A percentile compares a stretch with the other conserved stretches of the same genome.
These are phyloP conservation scores for Lasioglossum malachurum DNA, from an alignment of 2,888 invertebrate species.

Conservation along the genomic window DNA sequence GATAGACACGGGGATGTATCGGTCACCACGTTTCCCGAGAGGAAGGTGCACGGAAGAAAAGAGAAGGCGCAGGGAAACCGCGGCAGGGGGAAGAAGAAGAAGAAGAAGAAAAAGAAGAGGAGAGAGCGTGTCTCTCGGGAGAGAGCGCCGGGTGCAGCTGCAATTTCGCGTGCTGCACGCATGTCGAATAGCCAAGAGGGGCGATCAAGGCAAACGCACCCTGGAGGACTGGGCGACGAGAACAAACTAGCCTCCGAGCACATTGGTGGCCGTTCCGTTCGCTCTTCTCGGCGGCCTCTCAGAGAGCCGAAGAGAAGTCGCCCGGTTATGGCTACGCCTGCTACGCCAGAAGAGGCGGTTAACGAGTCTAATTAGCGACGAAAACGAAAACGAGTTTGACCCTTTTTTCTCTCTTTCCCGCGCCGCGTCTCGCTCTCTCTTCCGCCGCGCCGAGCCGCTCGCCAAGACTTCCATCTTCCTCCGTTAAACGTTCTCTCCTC, in stretches of 20 bases:
- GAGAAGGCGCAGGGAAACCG: background rate
- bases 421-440: conserved; percentile 29
- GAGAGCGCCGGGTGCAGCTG: conserved; percentile 58
- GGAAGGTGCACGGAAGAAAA: background rate
- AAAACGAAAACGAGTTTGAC: conserved; percentile 85
- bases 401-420: conserved; percentile 76
- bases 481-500: conserved; percentile 38
- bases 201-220: conserved; percentile 81
- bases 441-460: background rate
- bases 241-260: conserved; percentile 81
- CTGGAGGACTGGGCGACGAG: conserved; percentile 82
- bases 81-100: background rate
- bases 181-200: conserved; percentile 73
- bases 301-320: conserved; percentile 77
- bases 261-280: conserved; percentile 75
- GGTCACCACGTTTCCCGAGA: conserved; percentile 52
- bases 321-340: conserved; percentile 83
- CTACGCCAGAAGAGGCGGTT: conserved; percentile 81
- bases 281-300: conserved; percentile 68
- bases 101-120: conserved; percentile 21
- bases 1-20: conserved; percentile 53
- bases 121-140: conserved; percentile 22
- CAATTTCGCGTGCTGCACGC: conserved; percentile 74
- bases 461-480: conserved; percentile 35
- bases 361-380: conserved; percentile 85